Base-by-base conservation (phyloP, 2,888 invertebrate species). In the Altica lythri region DNA sequence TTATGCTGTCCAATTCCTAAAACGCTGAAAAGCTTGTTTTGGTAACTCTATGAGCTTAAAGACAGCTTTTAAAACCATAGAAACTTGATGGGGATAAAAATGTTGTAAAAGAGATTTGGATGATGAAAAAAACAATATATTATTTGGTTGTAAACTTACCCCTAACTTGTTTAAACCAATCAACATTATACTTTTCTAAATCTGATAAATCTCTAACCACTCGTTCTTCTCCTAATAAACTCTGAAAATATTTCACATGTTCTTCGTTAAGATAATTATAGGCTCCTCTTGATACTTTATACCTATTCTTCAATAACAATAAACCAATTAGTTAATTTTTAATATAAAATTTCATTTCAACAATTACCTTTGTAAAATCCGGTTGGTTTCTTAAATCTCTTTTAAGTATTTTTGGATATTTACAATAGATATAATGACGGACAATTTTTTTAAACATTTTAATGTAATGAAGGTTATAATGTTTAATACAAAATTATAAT, bases 131-230 rank as follows among this genome's bases (percentile, higher is more conserved):
- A 5, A 4, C 22, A 22, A 5, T 22, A 19, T 5, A 34, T 47
- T 14, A 12, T 17, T 30, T 9, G n/a, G 4, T 10, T 14, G 22
- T 8, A 29, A 22, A 53, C 57, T 22, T 48, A 92, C 95, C 96
- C 83, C 89, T 82, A 62, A 90, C 89, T 69, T 86, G 89, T 72
- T 83, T 86, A 60, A 89, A 80, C 89, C 92, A 96, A 76, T 95
- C 97, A 44, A 87, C 86, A 73, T 97, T 97, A 72, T 89, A 93
- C 1, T 84, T 81, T 51, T 87, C 82, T 38, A 95, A 80, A 69
- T 95, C 95, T 45, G 81, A 81, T 18, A 82, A 77, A 58, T 91
- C 88, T 12, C 88, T 89, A 38, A 92, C 69, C 2, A 92, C 84
- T 66, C 89, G 75, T 6, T 80, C 79, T 37, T 78, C 74, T 6